These are phyloP conservation scores for Lucilia sericata DNA, from an alignment of 1,140 invertebrate genomes.

Conservation along the genomic window DNA sequence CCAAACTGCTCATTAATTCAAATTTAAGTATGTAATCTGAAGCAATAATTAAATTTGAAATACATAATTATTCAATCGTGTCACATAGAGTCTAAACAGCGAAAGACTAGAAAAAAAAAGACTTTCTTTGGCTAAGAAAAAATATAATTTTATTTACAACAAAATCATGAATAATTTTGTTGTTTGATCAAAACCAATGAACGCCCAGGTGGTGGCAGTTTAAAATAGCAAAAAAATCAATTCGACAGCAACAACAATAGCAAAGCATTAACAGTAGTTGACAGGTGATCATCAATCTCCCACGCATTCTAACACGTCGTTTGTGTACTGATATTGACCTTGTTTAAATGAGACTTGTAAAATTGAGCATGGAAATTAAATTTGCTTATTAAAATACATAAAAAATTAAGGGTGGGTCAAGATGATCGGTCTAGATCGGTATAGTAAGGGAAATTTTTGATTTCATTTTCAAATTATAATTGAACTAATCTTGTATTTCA, in stretches of 20 bases:
- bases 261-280: not conserved
- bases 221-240: conserved; percentile 2
- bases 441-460: no score
- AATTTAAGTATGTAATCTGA: not conserved
- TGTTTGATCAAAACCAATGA: not conserved
- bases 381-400: not conserved
- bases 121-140: conserved; percentile 10
- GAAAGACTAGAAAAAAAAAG: conserved; percentile 1
- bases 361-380: conserved; percentile 16
- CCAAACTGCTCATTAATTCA: not conserved
- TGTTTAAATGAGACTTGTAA: conserved; percentile 41
- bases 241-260: not conserved
- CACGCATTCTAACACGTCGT: conserved; percentile 38
- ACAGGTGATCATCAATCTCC: conserved; percentile 2
- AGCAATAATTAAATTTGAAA: not conserved
- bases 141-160: not conserved
- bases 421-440: no score
- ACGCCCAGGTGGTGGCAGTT: conserved; percentile 12
- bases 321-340: conserved; percentile 38
- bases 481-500: no score
- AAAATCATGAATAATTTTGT: not conserved
- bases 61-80: not conserved
- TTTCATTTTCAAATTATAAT: no score
- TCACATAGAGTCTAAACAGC: not conserved
- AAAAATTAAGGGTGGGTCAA: no score